Base-by-base conservation (phyloP, 2,888 invertebrate species). In the Epinotia bilunana region DNA sequence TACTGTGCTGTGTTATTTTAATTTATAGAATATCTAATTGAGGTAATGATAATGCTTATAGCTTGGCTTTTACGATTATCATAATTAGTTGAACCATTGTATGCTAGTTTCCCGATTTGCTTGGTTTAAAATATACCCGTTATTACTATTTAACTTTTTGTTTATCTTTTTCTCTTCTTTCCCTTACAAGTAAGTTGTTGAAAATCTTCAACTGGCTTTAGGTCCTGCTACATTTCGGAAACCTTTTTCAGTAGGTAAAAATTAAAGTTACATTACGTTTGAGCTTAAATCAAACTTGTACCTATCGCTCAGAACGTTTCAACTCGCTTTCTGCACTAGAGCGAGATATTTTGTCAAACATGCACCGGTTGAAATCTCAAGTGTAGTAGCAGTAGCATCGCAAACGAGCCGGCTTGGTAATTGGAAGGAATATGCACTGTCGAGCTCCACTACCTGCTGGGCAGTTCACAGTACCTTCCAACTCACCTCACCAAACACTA, bases 381-480 rank as follows among this genome's bases (percentile, higher is more conserved):
- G 74, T 71, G 67, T 65, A 75, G 71, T 61, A 55, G 72, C 60
- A 69, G 64, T 49, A 68, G 71, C 74, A 67, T 74, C 39, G 65
- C 73, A 62, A 60, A 67, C 74, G 74, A 74, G 70, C 64, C 53
- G 11, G 65, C 16, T 53, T 16, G 28, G 75, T 75, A 75, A 75
- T 75, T 75, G 74, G 71, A 61, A 61, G 65, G 61, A 62, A 71
- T 67, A 67, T 75, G 69, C 20, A 57, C 68, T 57, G 46, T 43
- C 69, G 46, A 58, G 60, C 69, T 58, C 12, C 33, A 58, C 68
- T 64, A 64, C 28, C 65, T 53, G 28, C 16, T n/a, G 9, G 12
- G 13, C 11, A 0, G 53, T 64, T 64, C 49, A 49, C 5, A 11
- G 46, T 3, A 16, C 12, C 16, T 43, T 5, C 33, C 12, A 20